Base-by-base conservation (phyloP, 2,797 vertebrate species). In the Eulemur rubriventer region DNA sequence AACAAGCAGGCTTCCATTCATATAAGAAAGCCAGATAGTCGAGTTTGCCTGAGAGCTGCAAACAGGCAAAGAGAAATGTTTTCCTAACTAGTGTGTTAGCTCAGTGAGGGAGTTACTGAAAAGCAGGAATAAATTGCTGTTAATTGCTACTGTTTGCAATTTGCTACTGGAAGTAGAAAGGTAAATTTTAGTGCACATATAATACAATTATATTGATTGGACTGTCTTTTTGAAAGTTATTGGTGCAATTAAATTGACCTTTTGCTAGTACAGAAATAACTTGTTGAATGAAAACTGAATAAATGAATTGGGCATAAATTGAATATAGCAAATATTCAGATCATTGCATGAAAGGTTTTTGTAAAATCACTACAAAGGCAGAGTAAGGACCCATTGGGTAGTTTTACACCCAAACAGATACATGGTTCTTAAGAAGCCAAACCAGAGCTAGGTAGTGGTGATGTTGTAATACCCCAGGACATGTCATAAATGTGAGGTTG, bases 111-210 rank as follows among this genome's bases (percentile, higher is more conserved):
- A 13, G 33, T 90, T 82, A 84, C 94, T 43, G 95, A 92, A 92
- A 84, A 96, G 78, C 38, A 50, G 28, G 33, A 84, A 92, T 95
- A 97, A 97, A 98, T 98, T 84, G 61, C 57, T 78, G 35, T 38
- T 87, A 95, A 92, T 55, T 88, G 81, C 2, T 89, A 65, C 91
- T 97, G 89, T 78, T 98, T 80, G 28, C 96, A 97, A 41, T 98
- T 98, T 98, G 63, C 90, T 63, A 6, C 75, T 95, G 72, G 17
- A 92, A 93, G 91, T 69, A 65, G 28, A 48, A 91, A 94, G 91
- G 67, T 94, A 96, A 94, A 88, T 96, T 88, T 97, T 65, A 93
- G 35, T 82, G 10, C 16, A 50, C 7, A 6, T 95, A 96, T 94
- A 93, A 7, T 91, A 57, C 33, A 85, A 26, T 91, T 97, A 70